Conservation (phyloP, 2,888 invertebrate species). For the Thalpophila matura region DNA sequence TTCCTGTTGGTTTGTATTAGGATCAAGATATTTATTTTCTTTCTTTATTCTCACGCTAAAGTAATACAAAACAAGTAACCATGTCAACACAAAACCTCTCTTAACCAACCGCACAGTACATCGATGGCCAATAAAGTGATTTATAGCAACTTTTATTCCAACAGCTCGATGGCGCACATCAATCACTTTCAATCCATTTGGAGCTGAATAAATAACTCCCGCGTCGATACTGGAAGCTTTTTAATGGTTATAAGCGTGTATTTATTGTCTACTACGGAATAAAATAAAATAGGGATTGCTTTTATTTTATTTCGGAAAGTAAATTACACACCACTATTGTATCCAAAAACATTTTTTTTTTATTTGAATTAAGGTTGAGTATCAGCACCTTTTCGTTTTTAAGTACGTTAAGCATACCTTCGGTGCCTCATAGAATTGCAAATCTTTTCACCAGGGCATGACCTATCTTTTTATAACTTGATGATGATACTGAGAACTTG, state of each 20-base stretch:
- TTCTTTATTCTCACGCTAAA: not conserved
- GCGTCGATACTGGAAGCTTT: constrained; percentile 61
- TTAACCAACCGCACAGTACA: constrained; percentile 25
- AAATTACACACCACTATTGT: not conserved
- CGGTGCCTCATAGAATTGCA: too few relatives aligned
- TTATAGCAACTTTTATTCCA: constrained; percentile 57
- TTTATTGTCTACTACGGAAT: constrained; percentile 52
- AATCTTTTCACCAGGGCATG: too few relatives aligned
- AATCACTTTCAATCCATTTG: constrained; percentile 73
- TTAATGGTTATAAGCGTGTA: constrained; percentile 59
- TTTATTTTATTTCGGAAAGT: constrained; percentile 1
- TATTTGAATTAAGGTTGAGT: too few relatives aligned
- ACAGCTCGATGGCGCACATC: constrained; percentile 53
- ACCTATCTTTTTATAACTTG: too few relatives aligned
- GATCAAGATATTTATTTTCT: constrained; percentile 1
- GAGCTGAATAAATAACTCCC: constrained; percentile 65
- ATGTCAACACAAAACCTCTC: constrained; percentile 24
- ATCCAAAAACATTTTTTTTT: too few relatives aligned
- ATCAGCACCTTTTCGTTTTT: too few relatives aligned
- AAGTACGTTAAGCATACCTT: too few relatives aligned
- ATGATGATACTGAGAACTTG: too few relatives aligned
- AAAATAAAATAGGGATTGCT: constrained; percentile 21
- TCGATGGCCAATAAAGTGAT: constrained; percentile 55
- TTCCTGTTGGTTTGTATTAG: too few relatives aligned
- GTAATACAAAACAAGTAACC: not conserved